Conservation (phyloP, 2,797 vertebrate genomes). For the Fistularia tabacaria region DNA sequence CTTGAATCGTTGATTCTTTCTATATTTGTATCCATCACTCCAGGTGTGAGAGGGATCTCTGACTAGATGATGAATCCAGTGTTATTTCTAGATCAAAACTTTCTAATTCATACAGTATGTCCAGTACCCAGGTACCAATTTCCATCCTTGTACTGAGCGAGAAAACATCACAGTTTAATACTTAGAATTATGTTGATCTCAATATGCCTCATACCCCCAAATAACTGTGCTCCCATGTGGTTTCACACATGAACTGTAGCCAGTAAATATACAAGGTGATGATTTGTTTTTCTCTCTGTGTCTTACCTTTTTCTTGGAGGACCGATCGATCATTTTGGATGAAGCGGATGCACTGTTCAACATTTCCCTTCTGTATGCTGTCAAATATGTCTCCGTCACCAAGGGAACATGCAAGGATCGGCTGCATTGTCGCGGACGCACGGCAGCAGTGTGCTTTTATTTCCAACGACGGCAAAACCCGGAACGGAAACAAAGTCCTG, state of each 20-base stretch:
- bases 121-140: too few species aligned
- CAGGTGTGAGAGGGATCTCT: too few species aligned
- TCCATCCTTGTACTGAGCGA: too few species aligned
- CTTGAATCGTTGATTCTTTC: too few species aligned
- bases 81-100: too few species aligned
- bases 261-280: not conserved
- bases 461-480: not conserved
- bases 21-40: too few species aligned
- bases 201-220: not conserved
- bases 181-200: too few species aligned
- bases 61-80: too few species aligned
- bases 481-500: conserved; percentile 9
- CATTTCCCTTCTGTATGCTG: conserved; percentile 70
- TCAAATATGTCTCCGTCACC: conserved; percentile 71
- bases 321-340: conserved; percentile 65
- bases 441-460: not conserved
- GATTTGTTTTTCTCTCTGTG: not conserved
- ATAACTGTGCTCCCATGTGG: conserved; percentile 3
- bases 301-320: conserved; percentile 71
- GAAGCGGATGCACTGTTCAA: conserved; percentile 64
- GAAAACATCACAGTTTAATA: not conserved
- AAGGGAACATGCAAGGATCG: conserved; percentile 42
- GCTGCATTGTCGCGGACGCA: conserved; percentile 49
- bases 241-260: not conserved
- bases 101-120: too few species aligned